Percentiles rank a stretch among this genome's conserved stretches.
Conservation (phyloP, 2,888 invertebrate species). For the Xanthorhoe designata region DNA sequence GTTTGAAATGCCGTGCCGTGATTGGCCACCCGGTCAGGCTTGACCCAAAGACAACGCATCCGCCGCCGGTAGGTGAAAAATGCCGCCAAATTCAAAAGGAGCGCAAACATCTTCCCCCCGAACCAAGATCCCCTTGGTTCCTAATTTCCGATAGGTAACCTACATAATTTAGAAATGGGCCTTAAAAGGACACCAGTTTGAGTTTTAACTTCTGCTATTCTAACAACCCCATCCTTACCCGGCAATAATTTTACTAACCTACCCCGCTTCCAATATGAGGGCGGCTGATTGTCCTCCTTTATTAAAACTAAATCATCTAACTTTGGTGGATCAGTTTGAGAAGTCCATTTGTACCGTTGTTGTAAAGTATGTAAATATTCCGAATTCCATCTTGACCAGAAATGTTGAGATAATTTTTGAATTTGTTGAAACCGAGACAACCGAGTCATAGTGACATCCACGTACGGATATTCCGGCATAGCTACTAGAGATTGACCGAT, state of each 20-base stretch:
- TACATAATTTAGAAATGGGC: not conserved
- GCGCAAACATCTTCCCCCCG: too few species aligned
- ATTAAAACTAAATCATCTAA: constrained; percentile 12
- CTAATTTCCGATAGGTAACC: not conserved
- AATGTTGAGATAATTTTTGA: constrained; percentile 9
- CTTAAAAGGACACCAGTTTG: not conserved
- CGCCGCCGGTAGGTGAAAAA: too few species aligned
- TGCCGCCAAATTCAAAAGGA: too few species aligned
- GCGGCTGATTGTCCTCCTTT: constrained; percentile 10
- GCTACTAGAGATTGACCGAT: constrained; percentile 17
- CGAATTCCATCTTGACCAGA: constrained; percentile 6
- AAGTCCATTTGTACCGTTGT: constrained; percentile 11
- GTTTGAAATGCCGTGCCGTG: too few species aligned
- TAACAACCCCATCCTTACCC: not conserved
- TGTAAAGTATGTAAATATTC: constrained; percentile 9
- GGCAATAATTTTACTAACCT: not conserved
- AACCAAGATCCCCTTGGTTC: too few species aligned
- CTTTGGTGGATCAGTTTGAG: not conserved
- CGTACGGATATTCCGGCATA: constrained; percentile 7
- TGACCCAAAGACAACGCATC: too few species aligned
- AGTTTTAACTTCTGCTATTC: not conserved
- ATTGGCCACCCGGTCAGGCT: too few species aligned
- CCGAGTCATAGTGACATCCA: not conserved
- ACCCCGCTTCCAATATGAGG: constrained; percentile 11
- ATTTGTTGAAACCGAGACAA: constrained; percentile 12